These are phyloP conservation scores for Drosophila carrolli DNA, from an alignment of 1,140 invertebrate genomes.

Conservation along the genomic window DNA sequence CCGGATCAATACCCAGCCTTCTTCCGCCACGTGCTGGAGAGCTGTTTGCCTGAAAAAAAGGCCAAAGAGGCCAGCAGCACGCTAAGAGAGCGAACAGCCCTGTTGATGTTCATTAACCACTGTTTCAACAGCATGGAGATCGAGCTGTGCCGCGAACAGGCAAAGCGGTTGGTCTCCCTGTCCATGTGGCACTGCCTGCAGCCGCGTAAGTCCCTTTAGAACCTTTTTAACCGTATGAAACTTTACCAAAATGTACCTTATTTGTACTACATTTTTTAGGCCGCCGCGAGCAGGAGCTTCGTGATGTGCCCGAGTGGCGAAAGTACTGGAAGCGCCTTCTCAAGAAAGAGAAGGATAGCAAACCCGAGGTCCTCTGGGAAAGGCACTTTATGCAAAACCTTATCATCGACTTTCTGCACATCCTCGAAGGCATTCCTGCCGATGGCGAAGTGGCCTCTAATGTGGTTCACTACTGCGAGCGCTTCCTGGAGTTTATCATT, in stretches of 20 bases:
- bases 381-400: conserved; percentile 93
- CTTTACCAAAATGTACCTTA: background rate
- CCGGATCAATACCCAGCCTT: conserved; percentile 94
- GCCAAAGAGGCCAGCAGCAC: conserved; percentile 70
- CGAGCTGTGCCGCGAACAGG: conserved; percentile 95
- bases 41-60: conserved; percentile 54
- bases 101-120: conserved; percentile 97
- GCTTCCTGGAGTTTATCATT: conserved; percentile 98
- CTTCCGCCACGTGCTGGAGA: conserved; percentile 93
- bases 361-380: conserved; percentile 93
- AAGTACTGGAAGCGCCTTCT: conserved; percentile 96
- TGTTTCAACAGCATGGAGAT: conserved; percentile 99
- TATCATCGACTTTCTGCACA: conserved; percentile 95
- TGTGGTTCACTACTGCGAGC: conserved; percentile 93
- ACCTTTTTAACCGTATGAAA: too few species aligned
- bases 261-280: conserved; percentile 71
- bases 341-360: conserved; percentile 88
- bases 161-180: conserved; percentile 95
- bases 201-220: conserved; percentile 86
- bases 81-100: conserved; percentile 93
- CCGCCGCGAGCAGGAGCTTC: conserved; percentile 94
- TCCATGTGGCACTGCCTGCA: conserved; percentile 97
- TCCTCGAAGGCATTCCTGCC: conserved; percentile 91
- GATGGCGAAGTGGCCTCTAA: conserved; percentile 87
- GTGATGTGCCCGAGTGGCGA: conserved; percentile 93